Percentiles rank a stretch among this genome's conserved stretches.
These are phyloP conservation scores for Xenopus borealis DNA, from an alignment of 2,113 vertebrate species.

Conservation along the genomic window DNA sequence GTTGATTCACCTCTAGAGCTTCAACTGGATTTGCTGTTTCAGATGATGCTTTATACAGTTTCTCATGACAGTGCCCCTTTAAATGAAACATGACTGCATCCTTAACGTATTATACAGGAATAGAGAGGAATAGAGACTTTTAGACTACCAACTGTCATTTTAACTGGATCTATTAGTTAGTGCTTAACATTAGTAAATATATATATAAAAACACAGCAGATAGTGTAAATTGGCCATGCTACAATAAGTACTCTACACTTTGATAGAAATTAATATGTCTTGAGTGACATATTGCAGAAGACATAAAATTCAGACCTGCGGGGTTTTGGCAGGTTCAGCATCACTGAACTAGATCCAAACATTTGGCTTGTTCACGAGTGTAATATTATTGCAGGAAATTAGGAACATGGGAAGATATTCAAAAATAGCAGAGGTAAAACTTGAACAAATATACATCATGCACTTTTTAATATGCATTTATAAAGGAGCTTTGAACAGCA, in stretches of 20 bases:
- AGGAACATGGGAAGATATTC: conserved; percentile 32
- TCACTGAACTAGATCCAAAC: conserved; percentile 50
- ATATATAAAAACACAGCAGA: neutral
- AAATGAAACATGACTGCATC: neutral
- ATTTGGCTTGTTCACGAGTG: conserved; percentile 42
- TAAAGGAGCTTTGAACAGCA: conserved; percentile 17
- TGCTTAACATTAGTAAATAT: neutral
- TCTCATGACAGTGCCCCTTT: too few relatives aligned
- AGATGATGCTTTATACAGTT: too few relatives aligned
- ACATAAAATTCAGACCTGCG: conserved; percentile 46
- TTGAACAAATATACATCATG: conserved; percentile 33
- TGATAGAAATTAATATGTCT: conserved; percentile 19
- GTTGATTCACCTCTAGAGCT: too few relatives aligned
- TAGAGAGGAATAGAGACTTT: neutral
- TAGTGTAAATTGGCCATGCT: neutral
- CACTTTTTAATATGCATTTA: conserved; percentile 36
- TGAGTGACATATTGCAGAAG: conserved; percentile 24
- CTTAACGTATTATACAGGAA: neutral
- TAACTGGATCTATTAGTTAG: neutral
- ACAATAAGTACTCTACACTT: conserved; percentile 1
- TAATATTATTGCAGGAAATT: conserved; percentile 52
- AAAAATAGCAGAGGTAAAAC: conserved; percentile 43
- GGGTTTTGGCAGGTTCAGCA: conserved; percentile 48
- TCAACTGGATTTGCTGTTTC: too few relatives aligned
- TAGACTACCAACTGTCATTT: neutral